Percentiles rank a stretch among this genome's conserved stretches.
Evolutionary conservation across 1,140 invertebrate species (phyloP).

Genomic region (Cardiocondyla obscurior): DNA sequence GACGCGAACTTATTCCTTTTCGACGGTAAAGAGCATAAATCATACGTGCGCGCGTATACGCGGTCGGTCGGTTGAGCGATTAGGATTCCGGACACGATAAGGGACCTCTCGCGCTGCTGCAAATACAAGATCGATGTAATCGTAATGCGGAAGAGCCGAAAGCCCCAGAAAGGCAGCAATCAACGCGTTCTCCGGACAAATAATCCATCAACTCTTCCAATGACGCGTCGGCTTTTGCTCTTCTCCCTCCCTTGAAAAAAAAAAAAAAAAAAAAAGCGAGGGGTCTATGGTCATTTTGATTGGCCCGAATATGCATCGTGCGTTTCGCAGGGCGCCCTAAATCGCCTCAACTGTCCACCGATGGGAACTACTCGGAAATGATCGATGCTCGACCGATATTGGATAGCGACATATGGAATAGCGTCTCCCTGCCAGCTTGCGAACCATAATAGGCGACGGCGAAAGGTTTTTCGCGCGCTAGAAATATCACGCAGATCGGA

Average conservation of each 20-base stretch:
- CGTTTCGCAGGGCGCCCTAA: constrained; percentile 43
- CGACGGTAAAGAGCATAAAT: constrained; percentile 68
- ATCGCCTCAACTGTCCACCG: constrained; percentile 44
- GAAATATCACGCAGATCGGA: constrained; percentile 54
- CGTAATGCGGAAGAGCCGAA: constrained; percentile 37
- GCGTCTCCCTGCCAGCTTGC: constrained; percentile 64
- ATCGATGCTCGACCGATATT: constrained; percentile 74
- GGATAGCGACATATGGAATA: constrained; percentile 73
- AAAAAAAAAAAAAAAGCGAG: neutral
- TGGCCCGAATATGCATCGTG: constrained; percentile 48
- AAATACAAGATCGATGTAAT: constrained; percentile 52
- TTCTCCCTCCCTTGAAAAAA: neutral
- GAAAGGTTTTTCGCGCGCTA: constrained; percentile 44
- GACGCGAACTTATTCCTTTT: constrained; percentile 64
- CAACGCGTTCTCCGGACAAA: constrained; percentile 56
- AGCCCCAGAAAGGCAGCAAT: constrained; percentile 31
- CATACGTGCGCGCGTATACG: constrained; percentile 58
- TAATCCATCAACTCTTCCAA: constrained; percentile 51
- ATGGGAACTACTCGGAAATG: constrained; percentile 59
- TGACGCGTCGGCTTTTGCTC: neutral
- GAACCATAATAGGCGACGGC: constrained; percentile 53
- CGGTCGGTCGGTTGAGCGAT: constrained; percentile 53
- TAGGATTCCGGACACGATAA: constrained; percentile 61
- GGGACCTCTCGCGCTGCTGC: constrained; percentile 46
- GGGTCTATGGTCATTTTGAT: constrained; percentile 18